phyloP scores from a whole-genome alignment of 2,113 vertebrate species.

The Cromileptes altivelis region DNA sequence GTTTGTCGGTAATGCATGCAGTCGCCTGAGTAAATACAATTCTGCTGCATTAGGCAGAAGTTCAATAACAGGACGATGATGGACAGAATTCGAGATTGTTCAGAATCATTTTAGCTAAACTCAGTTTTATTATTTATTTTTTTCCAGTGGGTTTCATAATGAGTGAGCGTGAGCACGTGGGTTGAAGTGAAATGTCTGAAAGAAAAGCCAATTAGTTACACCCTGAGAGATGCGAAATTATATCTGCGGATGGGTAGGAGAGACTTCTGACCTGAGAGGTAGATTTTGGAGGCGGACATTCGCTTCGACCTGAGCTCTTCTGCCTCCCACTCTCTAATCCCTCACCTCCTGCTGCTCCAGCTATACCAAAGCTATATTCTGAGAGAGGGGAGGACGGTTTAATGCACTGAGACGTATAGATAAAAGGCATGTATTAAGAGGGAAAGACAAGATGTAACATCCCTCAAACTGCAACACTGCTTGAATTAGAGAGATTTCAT shows the following conservation, averaged over 20 bases:
- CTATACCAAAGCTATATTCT: not conserved
- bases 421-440: not conserved
- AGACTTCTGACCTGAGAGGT: conserved; percentile 46
- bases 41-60: not conserved
- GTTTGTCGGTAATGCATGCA: not conserved
- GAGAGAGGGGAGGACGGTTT: not conserved
- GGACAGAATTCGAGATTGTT: not conserved
- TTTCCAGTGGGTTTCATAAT: not conserved
- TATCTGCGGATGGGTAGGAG: conserved; percentile 8
- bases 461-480: not conserved
- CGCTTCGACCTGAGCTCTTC: conserved; percentile 33
- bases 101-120: not conserved
- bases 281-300: conserved; percentile 50
- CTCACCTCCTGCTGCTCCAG: conserved; percentile 45
- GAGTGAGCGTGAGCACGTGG: not conserved
- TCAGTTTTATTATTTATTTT: not conserved
- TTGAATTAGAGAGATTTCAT: conserved; percentile 18
- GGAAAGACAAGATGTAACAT: not conserved
- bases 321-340: conserved; percentile 58
- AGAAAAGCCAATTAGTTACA: conserved; percentile 30
- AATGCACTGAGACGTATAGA: not conserved
- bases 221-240: not conserved
- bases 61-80: not conserved
- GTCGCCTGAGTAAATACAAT: not conserved
- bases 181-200: conserved; percentile 3